A percentile compares a stretch with the other conserved stretches of the same genome.
Conservation (phyloP, 2,888 invertebrate species). For the Myopa tessellatipennis region DNA sequence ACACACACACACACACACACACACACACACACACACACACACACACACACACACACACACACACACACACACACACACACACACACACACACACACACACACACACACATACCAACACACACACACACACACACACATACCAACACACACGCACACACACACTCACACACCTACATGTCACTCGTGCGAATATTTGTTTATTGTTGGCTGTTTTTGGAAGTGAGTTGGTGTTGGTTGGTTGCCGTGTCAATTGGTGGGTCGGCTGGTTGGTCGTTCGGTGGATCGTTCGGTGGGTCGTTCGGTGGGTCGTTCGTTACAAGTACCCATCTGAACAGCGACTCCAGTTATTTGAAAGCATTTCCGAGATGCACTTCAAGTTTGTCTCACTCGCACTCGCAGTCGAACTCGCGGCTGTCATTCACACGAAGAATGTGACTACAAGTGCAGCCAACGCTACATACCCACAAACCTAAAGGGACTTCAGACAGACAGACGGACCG, state of each 20-base stretch:
- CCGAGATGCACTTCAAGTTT: conserved; percentile 15
- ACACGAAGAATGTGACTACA: conserved; percentile 12
- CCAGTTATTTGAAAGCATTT: background rate
- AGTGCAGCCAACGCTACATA: background rate
- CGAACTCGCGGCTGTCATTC: conserved; percentile 21
- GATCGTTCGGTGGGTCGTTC: background rate
- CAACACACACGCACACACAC: no score
- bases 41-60: background rate
- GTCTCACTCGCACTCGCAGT: conserved; percentile 12
- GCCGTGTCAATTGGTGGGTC: background rate
- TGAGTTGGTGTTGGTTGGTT: background rate
- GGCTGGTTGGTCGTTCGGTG: background rate
- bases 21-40: conserved; percentile 25
- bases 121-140: conserved; percentile 26
- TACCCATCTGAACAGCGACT: no score
- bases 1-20: conserved; percentile 26
- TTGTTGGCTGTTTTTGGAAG: background rate
- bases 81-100: conserved; percentile 29
- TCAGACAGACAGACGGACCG: no score
- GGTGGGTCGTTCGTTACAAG: background rate
- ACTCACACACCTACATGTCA: background rate
- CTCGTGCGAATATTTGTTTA: conserved; percentile 1
- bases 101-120: conserved; percentile 5
- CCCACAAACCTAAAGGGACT: background rate
- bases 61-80: no score